Base-by-base conservation (phyloP, 2,888 invertebrate genomes). In the Leptopilina myrica region DNA sequence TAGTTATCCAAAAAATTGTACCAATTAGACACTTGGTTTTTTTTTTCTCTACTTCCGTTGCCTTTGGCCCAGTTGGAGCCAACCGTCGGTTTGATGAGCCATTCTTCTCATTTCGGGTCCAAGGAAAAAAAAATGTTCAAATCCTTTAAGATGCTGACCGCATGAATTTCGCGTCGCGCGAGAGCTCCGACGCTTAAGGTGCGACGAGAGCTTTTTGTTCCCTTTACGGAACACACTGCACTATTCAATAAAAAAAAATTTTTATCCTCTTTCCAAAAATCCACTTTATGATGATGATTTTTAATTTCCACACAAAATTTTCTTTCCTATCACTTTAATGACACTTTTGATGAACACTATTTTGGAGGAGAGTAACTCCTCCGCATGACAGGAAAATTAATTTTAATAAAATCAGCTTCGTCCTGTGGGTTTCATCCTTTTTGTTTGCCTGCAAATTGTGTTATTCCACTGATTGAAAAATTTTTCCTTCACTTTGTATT, bases 171-270 rank as follows among this genome's bases (percentile, higher is more conserved):
- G 49, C 59, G 14, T 14, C 76, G 14, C 79, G 46, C 66, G 46
- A 67, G 43, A 75, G 76, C 78, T 78, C 81, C 83, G 81, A 77
- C 81, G 79, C 80, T 73, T n/a, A 56, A 73, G 56, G 73, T 59
- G 73, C 84, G 84, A 77, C 78, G 79, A 73, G 8, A 73, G 73
- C 56, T 73, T 73, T 73, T 73, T 73, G 6, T 43, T 43, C 53
- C 26, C 53, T 53, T 14, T 69, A 11, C 11, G 49, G 49, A 12
- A 26, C 69, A 56, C 56, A 26, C 53, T 14, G n/a, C 73, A 73
- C 56, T 56, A 8, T 9, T 7, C 56, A 12, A 0, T 7, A 14
- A 53, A 12, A 6, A 67, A 14, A 46, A 49, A 53, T 14, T 26
- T 69, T 56, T 73, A 43, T 73, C 56, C 40, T 5, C 5, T 33